phyloP scores from a whole-genome alignment of 2,888 invertebrate species.

The Acrobasis suavella region DNA sequence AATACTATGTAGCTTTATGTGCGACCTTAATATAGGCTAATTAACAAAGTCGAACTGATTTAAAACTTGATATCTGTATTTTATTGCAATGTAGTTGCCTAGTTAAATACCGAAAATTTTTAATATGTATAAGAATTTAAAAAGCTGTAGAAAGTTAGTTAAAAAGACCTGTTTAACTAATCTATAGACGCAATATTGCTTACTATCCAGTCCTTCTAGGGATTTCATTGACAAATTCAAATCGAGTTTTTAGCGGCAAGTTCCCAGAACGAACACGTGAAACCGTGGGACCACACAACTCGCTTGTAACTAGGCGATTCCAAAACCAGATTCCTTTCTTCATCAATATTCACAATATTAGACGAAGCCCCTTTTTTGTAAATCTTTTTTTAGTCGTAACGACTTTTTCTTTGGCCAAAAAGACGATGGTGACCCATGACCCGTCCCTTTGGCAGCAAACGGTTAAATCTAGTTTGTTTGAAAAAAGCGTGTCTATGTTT shows the following conservation, averaged over 20 bases:
- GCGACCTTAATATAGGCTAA: background rate
- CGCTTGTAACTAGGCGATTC: constrained; percentile 58
- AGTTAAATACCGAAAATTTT: no score
- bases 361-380: constrained; percentile 76
- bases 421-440: constrained; percentile 77
- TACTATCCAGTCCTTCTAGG: constrained; percentile 34
- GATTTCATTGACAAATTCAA: constrained; percentile 36
- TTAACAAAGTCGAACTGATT: background rate
- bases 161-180: background rate
- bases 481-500: constrained; percentile 72
- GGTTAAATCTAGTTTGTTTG: constrained; percentile 73
- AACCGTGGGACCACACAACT: constrained; percentile 78
- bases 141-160: no score
- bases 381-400: constrained; percentile 67
- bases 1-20: background rate
- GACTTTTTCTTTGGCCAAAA: constrained; percentile 73
- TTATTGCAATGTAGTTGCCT: background rate
- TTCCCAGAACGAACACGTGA: constrained; percentile 69
- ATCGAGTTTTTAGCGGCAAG: constrained; percentile 53
- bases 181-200: background rate
- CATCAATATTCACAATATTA: constrained; percentile 83
- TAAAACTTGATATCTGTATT: background rate
- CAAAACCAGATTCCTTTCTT: constrained; percentile 79
- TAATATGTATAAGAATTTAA: no score
- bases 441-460: constrained; percentile 65